Evolutionary conservation across 2,113 vertebrate genomes (phyloP), one percentile per base, ranked within the genome.

Genomic region (Sinocyclocheilus anophthalmus): DNA sequence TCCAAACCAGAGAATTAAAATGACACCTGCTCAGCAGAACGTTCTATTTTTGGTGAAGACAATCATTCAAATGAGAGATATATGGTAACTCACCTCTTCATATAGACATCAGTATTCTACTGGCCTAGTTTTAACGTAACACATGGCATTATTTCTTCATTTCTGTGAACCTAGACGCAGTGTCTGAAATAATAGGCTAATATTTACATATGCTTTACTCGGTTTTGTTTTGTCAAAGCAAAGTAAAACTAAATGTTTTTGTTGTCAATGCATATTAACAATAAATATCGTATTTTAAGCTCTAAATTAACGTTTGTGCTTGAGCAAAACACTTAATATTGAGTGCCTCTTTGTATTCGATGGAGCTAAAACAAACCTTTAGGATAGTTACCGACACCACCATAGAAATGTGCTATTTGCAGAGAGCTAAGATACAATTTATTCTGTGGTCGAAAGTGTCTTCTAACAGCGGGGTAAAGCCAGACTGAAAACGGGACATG

Each of bases 81-180:
- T 11, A 13, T 6, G 30, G 14, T 5, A 30, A 24, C 53, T 76
- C 61, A 24, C 3, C 18, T 33, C 53, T 73, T 73, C 5, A 81
- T 33, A 61, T 53, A 86, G 75, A 86, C 33, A 30, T 30, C 22
- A 12, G 59, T 86, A 85, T 42, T 72, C 77, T 37, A 81, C 70
- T 88, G 85, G 33, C 88, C 88, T 55, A 88, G n/a, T 76, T 88
- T 81, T 16, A 59, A 33, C 39, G 9, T 37, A 37, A 75, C 76
- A 55, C 30, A 37, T 12, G 76, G 76, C 3, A 0, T 57, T 78
- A 37, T 78, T 50, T 57, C 14, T 57, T 26, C 45, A 1, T 26
- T 50, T 6, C 26, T 33, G 24, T 33, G 3, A 30, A 26, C n/a
- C 5, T 18, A 76, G 8, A 9, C 67, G 33, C 45, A n/a, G 67